Evolutionary conservation across 2,113 vertebrate genomes (phyloP).

Genomic region (Ranitomeya variabilis): DNA sequence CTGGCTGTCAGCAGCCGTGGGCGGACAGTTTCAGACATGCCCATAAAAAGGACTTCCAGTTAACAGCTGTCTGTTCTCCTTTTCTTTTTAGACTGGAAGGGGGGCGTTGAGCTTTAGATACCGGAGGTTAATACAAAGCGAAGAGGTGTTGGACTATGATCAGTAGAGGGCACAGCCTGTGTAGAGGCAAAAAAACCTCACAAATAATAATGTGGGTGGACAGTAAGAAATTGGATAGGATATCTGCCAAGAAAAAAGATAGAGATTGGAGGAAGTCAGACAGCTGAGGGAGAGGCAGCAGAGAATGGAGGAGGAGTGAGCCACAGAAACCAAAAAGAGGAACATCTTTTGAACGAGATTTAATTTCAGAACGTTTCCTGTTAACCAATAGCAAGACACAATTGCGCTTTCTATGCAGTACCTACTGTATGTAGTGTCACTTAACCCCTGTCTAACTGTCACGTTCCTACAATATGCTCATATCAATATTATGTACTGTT

Average conservation of each 20-base stretch:
- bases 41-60: slow-evolving; percentile 35
- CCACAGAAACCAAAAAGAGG: slow-evolving; percentile 30
- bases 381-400: not conserved
- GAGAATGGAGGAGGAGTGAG: not conserved
- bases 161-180: not conserved
- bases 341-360: not conserved
- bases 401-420: not conserved
- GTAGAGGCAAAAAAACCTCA: not conserved
- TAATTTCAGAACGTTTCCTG: slow-evolving; percentile 19
- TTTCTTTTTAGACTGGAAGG: not conserved
- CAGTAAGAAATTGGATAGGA: not conserved
- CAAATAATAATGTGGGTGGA: not conserved
- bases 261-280: not conserved
- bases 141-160: not conserved
- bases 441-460: too few relatives aligned
- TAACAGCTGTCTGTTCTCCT: slow-evolving; percentile 25
- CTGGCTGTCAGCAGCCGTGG: slow-evolving; percentile 14
- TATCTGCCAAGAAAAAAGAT: not conserved
- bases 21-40: slow-evolving; percentile 23
- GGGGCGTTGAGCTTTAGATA: not conserved
- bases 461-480: too few relatives aligned
- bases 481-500: too few relatives aligned
- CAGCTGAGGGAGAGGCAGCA: not conserved
- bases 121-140: not conserved
- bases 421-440: too few relatives aligned